Evolutionary conservation across 2,797 vertebrate genomes (phyloP).

Genomic region (Propithecus deckenii): DNA sequence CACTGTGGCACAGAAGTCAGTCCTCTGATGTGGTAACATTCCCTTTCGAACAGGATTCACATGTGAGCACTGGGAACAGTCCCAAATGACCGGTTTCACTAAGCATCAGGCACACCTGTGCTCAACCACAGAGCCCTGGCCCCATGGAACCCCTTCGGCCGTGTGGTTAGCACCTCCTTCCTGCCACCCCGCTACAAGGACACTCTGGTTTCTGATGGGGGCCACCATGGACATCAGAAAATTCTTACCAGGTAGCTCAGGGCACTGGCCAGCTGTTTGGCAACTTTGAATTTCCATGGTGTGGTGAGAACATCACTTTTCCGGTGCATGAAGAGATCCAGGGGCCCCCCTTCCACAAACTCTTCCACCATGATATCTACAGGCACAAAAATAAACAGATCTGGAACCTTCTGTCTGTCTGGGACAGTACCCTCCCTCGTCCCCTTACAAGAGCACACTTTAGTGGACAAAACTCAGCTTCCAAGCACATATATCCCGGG

Average conservation of each 20-base stretch:
- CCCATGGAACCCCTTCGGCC: not conserved
- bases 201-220: not conserved
- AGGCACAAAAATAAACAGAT: not conserved
- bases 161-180: not conserved
- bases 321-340: constrained; percentile 96
- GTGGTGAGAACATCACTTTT: constrained; percentile 91
- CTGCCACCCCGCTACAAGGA: not conserved
- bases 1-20: not conserved
- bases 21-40: not conserved
- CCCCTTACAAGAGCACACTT: not conserved
- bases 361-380: constrained; percentile 99
- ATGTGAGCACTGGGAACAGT: accelerated
- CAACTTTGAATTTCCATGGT: constrained; percentile 98
- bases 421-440: not conserved
- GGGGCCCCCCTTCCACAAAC: constrained; percentile 93
- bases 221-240: not conserved
- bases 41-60: not conserved
- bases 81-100: not conserved
- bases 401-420: not conserved
- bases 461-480: not conserved
- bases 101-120: not conserved
- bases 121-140: not conserved
- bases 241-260: constrained; percentile 96
- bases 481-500: not conserved
- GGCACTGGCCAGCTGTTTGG: constrained; percentile 96